Evolutionary conservation across 1,140 invertebrate species (phyloP).

Genomic region (Papilio aristodemus): DNA sequence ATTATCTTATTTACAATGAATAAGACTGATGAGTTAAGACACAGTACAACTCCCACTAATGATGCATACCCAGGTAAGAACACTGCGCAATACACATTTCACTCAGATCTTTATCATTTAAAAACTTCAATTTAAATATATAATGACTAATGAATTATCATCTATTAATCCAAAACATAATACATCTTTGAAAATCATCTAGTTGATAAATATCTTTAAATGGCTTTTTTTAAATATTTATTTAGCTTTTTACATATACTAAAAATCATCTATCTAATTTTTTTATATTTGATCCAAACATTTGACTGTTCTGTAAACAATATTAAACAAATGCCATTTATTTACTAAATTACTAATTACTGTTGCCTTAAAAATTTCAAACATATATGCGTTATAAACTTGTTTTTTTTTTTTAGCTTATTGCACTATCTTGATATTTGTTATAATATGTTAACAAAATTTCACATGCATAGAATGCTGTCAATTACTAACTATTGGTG

Average conservation of each 20-base stretch:
- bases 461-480: background rate
- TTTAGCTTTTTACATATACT: no score
- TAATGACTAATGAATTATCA: background rate
- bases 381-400: no score
- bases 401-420: background rate
- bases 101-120: slow-evolving; percentile 14
- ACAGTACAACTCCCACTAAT: slow-evolving; percentile 28
- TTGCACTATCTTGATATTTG: background rate
- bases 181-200: no score
- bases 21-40: slow-evolving; percentile 38
- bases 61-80: slow-evolving; percentile 34
- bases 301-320: no score
- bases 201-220: no score
- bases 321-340: no score
- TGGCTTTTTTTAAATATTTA: no score
- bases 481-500: background rate
- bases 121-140: background rate
- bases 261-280: no score
- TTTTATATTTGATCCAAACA: no score
- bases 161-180: no score
- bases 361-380: no score
- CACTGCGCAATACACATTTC: background rate
- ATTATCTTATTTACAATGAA: slow-evolving; percentile 49
- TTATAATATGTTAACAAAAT: background rate
- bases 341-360: no score